Evolutionary conservation across 37 sponge, comb jelly and placozoan genomes (phyloP).

Genomic region (Mnemiopsis leidyi): DNA sequence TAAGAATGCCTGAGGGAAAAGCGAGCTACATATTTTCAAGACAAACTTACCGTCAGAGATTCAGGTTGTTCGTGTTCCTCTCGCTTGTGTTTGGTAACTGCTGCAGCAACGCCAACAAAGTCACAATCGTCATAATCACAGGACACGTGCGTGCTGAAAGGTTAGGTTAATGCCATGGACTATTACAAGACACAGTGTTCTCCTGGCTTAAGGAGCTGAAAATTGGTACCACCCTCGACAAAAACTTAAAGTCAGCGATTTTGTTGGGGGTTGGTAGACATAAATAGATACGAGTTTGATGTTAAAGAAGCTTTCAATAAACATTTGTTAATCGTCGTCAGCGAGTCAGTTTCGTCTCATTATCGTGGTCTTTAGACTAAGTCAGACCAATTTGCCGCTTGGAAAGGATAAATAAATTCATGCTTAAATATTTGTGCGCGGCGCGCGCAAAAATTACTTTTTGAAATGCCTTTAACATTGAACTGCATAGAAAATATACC

Average conservation of each 20-base stretch:
- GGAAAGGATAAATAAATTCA: no score
- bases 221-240: no score
- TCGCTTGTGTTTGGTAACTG: conserved; percentile 20
- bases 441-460: not conserved
- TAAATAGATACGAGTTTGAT: no score
- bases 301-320: no score
- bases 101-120: not conserved
- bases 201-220: no score
- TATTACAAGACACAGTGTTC: no score
- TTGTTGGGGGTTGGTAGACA: not conserved
- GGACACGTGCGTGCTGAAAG: conserved; percentile 1
- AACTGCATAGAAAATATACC: not conserved
- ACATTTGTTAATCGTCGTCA: no score
- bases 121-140: conserved; percentile 35
- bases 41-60: not conserved
- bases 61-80: conserved; percentile 52
- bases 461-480: not conserved
- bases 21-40: no score
- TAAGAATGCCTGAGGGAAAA: not conserved
- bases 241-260: not conserved
- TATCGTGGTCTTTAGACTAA: no score
- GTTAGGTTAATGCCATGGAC: not conserved
- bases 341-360: no score
- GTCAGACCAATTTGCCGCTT: no score
- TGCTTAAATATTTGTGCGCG: not conserved